Evolutionary conservation across 2,888 invertebrate genomes (phyloP), one percentile per base, ranked within the genome.

Genomic region (Amiota mariae): DNA sequence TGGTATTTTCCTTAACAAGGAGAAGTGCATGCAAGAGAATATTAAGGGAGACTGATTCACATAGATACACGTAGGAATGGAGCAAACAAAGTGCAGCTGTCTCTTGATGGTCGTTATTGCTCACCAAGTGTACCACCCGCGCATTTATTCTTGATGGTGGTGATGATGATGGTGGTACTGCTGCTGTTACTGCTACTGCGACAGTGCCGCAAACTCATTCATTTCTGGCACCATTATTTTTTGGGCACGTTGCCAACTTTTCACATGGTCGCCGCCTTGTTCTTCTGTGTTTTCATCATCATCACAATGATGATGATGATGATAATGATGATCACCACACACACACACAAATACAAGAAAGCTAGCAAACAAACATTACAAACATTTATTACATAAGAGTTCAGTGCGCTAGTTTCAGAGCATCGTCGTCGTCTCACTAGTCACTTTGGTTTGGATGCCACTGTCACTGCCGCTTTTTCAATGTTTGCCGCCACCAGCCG

Each of bases 181-280:
- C 1, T 36, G 36, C 4, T 61, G 66, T 15, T 56, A 66, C 13
- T 66, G 56, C 70, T 59, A 15, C 57, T 8, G 47, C 63, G 49
- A 6, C n/a, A 20, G 15, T 18, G 20, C 47, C 11, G 46, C 20
- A 56, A 15, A 15, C 72, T 54, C 48, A 59, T 61, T 72, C 57
- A 24, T 71, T 72, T 72, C 51, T 73, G 74, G 74, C 74, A 72
- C 64, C 70, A 59, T 57, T 61, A 73, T 70, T 74, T 76, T 72
- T 75, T 74, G 74, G 75, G 76, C 76, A 71, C 56, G 57, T 68
- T 72, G 76, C 76, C 76, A 76, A 76, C 63, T 71, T 71, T 63
- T 64, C 49, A 51, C 56, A 68, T 54, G 68, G 72, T 24, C 20
- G 13, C 24, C 24, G 72, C 57, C 49, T 36, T 36, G 36, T 36